Evolutionary conservation across 2,797 vertebrate genomes (phyloP), one percentile per base, ranked within the genome.

Genomic region (Alosa sapidissima): DNA sequence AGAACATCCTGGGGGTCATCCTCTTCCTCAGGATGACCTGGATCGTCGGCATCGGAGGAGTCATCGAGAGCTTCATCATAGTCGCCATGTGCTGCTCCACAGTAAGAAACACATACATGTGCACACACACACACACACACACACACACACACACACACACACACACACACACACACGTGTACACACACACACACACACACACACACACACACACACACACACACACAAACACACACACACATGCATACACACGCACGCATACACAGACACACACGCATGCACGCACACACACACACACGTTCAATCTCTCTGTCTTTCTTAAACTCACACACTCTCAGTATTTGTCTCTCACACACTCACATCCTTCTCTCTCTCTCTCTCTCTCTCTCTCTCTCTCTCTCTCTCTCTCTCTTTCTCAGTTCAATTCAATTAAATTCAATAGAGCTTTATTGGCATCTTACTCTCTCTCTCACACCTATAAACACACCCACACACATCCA

Each of bases 1-100:
- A 99, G 94, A 99, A 99, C 91, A 99, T 99, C 90, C 98, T 99
- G 5, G 98, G 98, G 8, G 98, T 99, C 88, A 99, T 99, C 90
- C 97, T 99, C 84, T 99, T 99, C 92, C 94, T 99, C 89, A 95
- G 98, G 83, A 98, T 99, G 95, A 99, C 98, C 21, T 99, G 98
- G 98, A 98, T 99, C 87, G 98, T 99, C 84, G 98, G 98, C 84
- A 95, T 98, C 0, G 97, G 97, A 0, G 98, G 98, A 68, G 96
- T 99, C 92, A 92, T 99, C 72, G 98, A 98, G 84, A 95, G 98
- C 85, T 99, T 99, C 93, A 95, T 97, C 91, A 99, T 99, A 87
- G 98, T 99, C 91, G 93, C 99, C 89, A 97, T 99, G 94, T 99
- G 98, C 94, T 99, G 98, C 93, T 98, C 98, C 85, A 98, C 97